Conservation (phyloP, 2,113 vertebrate genomes). For the Chrysochloris asiatica region DNA sequence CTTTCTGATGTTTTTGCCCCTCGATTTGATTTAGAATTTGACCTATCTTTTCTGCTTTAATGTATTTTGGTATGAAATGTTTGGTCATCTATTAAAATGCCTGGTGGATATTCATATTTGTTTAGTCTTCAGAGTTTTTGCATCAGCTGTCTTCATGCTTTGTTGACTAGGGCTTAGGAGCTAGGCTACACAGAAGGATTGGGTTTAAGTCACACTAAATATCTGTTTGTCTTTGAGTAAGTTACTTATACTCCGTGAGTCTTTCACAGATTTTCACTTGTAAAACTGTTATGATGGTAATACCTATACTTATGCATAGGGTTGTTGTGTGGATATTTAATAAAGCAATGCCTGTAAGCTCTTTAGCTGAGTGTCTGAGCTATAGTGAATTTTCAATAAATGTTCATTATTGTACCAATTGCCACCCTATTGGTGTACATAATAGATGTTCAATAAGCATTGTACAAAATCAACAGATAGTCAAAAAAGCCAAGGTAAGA, state of each 20-base stretch:
- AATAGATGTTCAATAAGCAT: constrained; percentile 34
- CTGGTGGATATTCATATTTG: background rate
- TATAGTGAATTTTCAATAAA: background rate
- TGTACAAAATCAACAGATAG: constrained; percentile 10
- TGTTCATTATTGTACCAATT: background rate
- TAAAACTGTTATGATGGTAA: background rate
- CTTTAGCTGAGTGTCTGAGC: background rate
- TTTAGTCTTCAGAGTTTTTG: background rate
- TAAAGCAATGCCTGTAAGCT: background rate
- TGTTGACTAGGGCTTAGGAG: background rate
- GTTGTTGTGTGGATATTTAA: background rate
- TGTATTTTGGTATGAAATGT: background rate
- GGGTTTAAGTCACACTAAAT: background rate
- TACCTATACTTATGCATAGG: background rate
- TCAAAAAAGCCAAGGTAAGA: background rate
- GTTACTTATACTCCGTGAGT: background rate
- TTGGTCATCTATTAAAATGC: background rate
- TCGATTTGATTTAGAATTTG: background rate
- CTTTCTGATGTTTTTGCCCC: too few species aligned
- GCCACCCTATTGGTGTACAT: background rate
- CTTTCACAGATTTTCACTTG: background rate
- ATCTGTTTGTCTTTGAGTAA: background rate
- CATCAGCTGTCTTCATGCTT: background rate
- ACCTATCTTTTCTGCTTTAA: background rate
- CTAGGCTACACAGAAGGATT: background rate